phyloP scores from a whole-genome alignment of 2,113 vertebrate genomes.

The Chionodraco myersi region DNA sequence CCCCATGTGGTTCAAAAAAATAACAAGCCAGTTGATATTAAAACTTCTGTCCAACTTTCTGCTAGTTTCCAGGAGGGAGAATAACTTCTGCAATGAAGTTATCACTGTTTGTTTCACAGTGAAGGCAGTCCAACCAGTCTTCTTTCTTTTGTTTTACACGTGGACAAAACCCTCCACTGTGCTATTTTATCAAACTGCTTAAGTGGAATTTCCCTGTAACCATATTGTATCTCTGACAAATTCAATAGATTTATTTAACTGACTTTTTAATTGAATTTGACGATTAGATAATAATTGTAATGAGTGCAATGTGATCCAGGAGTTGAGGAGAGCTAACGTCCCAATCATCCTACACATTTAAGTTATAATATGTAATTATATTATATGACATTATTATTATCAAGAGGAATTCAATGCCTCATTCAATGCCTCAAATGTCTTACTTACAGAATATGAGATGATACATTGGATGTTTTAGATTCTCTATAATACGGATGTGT shows the following conservation, averaged over 20 bases:
- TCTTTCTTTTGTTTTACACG: background rate
- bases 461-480: background rate
- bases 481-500: background rate
- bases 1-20: slow-evolving; percentile 63
- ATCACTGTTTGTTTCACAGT: background rate
- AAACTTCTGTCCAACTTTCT: background rate
- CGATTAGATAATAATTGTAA: background rate
- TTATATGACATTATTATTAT: too few relatives aligned
- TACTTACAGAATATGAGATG: too few relatives aligned
- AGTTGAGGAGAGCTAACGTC: background rate
- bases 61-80: background rate
- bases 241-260: background rate
- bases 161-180: too few relatives aligned
- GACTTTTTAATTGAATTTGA: background rate
- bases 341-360: background rate
- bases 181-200: too few relatives aligned
- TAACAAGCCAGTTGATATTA: background rate
- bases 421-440: background rate
- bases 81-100: background rate
- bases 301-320: background rate
- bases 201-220: background rate
- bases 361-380: background rate
- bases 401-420: background rate
- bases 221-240: background rate
- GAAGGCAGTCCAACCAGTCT: too few relatives aligned